Percentiles rank a stretch among this genome's conserved stretches.
Evolutionary conservation across 2,888 invertebrate species (phyloP).

Genomic region (Aphodius sticticus): DNA sequence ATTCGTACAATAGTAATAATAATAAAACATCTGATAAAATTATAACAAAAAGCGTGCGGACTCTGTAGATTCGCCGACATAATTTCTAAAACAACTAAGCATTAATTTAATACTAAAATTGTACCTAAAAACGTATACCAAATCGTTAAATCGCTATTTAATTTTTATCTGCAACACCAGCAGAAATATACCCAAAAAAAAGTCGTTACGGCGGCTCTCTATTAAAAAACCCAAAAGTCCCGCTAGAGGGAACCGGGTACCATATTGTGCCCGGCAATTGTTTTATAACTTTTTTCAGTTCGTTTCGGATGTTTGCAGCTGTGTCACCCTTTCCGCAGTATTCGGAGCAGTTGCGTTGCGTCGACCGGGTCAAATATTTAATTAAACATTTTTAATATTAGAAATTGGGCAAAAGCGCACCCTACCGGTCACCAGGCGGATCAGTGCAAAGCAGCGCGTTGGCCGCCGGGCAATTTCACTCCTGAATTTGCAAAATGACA

Average conservation of each 20-base stretch:
- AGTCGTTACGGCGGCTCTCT: neutral
- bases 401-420: neutral
- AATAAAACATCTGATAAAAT: too few species aligned
- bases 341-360: neutral
- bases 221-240: neutral
- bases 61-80: too few species aligned
- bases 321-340: neutral
- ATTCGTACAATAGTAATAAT: too few species aligned
- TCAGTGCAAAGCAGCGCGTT: neutral
- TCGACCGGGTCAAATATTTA: neutral
- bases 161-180: neutral
- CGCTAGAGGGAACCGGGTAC: neutral
- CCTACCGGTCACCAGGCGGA: neutral
- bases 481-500: neutral
- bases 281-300: neutral
- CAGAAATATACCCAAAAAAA: neutral
- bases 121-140: too few species aligned
- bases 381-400: constrained; percentile 4
- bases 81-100: too few species aligned
- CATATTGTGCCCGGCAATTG: neutral
- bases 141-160: too few species aligned
- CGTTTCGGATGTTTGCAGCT: neutral
- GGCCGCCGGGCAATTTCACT: neutral
- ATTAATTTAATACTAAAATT: too few species aligned
- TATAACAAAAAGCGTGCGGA: too few species aligned